These are phyloP conservation scores for Saccostrea glomerata DNA, from an alignment of 1,140 invertebrate genomes.

Conservation along the genomic window DNA sequence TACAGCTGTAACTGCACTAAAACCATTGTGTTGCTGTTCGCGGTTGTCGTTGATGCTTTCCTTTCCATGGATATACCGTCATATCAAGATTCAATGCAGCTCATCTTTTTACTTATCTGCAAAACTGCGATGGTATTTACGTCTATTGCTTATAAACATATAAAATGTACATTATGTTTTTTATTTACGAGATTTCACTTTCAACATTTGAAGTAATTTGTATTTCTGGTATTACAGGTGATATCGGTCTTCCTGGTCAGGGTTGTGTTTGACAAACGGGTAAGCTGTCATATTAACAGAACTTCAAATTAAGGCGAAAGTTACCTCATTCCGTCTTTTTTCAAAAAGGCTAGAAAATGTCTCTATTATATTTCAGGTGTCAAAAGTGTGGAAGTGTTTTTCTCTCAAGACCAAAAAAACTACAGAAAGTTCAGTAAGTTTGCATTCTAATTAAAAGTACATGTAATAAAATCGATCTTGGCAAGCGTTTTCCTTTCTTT, in stretches of 20 bases:
- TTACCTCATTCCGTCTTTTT: too few species aligned
- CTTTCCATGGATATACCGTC: not conserved
- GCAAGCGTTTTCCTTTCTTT: not conserved
- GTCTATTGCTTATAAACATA: not conserved
- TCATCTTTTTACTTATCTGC: not conserved
- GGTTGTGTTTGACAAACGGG: not conserved
- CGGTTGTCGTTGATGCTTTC: conserved; percentile 6
- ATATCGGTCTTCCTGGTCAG: not conserved
- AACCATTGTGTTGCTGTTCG: not conserved
- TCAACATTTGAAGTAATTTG: not conserved
- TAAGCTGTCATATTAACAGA: not conserved
- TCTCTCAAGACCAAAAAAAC: not conserved
- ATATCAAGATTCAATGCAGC: not conserved
- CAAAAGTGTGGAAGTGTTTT: not conserved
- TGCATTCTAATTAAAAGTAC: not conserved
- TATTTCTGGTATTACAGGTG: not conserved
- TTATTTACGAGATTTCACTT: too few species aligned
- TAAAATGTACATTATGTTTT: not conserved
- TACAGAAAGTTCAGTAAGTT: not conserved
- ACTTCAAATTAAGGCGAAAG: too few species aligned
- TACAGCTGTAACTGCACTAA: not conserved
- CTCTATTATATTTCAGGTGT: not conserved
- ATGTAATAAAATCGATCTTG: not conserved
- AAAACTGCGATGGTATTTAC: not conserved
- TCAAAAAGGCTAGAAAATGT: too few species aligned